Evolutionary conservation across 2,888 invertebrate species (phyloP).

Genomic region (Drosophila kanekoi): DNA sequence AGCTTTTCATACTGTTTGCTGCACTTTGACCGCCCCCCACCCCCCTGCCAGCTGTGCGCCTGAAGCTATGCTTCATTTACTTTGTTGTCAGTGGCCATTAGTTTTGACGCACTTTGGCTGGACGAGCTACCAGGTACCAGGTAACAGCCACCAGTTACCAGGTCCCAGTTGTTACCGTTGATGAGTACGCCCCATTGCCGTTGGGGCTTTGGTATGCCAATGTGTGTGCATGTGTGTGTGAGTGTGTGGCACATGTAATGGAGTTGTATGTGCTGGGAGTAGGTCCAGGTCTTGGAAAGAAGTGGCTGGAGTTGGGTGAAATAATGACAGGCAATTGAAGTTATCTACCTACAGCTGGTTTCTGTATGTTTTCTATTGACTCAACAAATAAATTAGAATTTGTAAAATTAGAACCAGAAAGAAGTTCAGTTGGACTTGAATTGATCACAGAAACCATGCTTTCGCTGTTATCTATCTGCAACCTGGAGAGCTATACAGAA

Average conservation of each 20-base stretch:
- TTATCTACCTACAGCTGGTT: conserved; percentile 1
- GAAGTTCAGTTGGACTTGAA: too few species aligned
- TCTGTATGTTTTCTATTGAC: neutral
- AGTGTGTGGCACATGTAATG: conserved; percentile 50
- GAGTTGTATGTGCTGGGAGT: conserved; percentile 34
- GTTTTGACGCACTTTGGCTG: conserved; percentile 75
- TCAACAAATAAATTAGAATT: conserved; percentile 1
- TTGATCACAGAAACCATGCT: too few species aligned
- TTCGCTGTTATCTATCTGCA: too few species aligned
- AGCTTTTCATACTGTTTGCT: conserved; percentile 30
- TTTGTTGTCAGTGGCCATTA: conserved; percentile 79
- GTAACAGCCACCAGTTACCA: conserved; percentile 6
- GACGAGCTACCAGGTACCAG: conserved; percentile 14
- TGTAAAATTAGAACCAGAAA: neutral
- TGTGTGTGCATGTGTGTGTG: conserved; percentile 14
- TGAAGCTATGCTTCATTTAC: conserved; percentile 74
- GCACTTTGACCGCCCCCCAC: conserved; percentile 24
- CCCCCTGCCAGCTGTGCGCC: conserved; percentile 35
- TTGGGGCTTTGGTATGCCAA: conserved; percentile 41
- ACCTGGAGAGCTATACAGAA: too few species aligned
- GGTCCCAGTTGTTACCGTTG: conserved; percentile 45
- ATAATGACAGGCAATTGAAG: conserved; percentile 17
- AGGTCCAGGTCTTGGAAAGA: neutral
- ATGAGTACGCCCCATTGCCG: conserved; percentile 55
- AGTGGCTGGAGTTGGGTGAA: conserved; percentile 1